Evolutionary conservation across 1,140 invertebrate genomes (phyloP), one percentile per base, ranked within the genome.

Genomic region (Chrysopa pallens): DNA sequence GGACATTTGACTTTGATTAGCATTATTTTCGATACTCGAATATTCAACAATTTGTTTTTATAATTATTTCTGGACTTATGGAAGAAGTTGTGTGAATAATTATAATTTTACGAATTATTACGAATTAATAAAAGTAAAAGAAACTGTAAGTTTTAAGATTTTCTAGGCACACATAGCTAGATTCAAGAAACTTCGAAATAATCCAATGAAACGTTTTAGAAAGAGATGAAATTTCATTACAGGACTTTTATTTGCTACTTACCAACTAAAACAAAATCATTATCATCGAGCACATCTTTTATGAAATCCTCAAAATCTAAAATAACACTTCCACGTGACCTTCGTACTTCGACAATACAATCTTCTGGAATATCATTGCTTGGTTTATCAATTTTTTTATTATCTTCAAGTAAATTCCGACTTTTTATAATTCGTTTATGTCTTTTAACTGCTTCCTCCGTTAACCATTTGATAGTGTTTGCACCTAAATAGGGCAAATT

Each of bases 251-350:
- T n/a, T n/a, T n/a, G 36, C 9, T 38, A 50, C 63, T 63, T 59
- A 75, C 73, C 72, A 29, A 76, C 64, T 28, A 70, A 70, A 17
- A 78, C 70, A 52, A 73, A 77, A 45, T 78, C 76, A 55, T 76
- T 71, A 53, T 78, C 73, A 47, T 75, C 70, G 6, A 78, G 56
- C 14, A 78, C 69, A 41, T 70, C 63, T 39, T 50, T 56, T 28
- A 78, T 62, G 8, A 56, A 8, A 52, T 78, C 76, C 46, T 69
- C 66, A 4, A 64, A 64, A 52, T 78, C 74, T 37, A 78, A 51
- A 36, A 78, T 67, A 8, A 73, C 74, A 2, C 73, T 72, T 6
- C 75, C 74, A 48, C 67, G 59, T 0, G 73, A 73, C 52, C 73
- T 75, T 9, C 74, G 54, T 5, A 78, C 60, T 52, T 75, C 71